Percentiles rank a stretch among this genome's conserved stretches.
phyloP scores from a whole-genome alignment of 2,888 invertebrate genomes.

The Tetramorium bicarinatum region DNA sequence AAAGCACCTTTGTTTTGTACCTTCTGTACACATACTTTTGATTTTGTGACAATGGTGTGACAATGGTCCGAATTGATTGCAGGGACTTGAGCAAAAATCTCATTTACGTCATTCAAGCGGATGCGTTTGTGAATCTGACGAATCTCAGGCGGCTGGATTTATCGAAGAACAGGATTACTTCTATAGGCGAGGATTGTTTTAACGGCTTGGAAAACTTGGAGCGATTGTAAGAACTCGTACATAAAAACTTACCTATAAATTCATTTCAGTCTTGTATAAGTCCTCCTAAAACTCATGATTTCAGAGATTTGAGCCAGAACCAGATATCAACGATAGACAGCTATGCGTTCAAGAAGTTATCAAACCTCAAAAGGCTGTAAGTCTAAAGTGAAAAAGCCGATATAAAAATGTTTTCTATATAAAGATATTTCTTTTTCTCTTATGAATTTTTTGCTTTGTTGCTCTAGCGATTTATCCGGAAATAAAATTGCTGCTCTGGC shows the following conservation, averaged over 20 bases:
- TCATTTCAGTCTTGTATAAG: conserved; percentile 29
- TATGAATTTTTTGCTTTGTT: conserved; percentile 70
- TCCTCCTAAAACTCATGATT: conserved; percentile 63
- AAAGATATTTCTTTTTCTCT: conserved; percentile 63
- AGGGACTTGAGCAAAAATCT: conserved; percentile 90
- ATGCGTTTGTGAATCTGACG: conserved; percentile 82
- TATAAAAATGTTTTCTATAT: conserved; percentile 36
- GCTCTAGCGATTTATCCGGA: conserved; percentile 83
- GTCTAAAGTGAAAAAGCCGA: conserved; percentile 68
- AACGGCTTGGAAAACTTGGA: conserved; percentile 90
- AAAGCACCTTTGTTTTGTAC: conserved; percentile 84
- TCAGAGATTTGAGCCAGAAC: conserved; percentile 94
- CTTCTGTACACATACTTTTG: background rate
- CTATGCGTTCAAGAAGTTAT: conserved; percentile 92
- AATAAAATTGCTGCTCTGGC: conserved; percentile 83
- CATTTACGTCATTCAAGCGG: conserved; percentile 87
- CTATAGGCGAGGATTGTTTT: conserved; percentile 91
- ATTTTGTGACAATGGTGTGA: background rate
- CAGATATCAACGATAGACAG: conserved; percentile 91
- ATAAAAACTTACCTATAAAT: conserved; percentile 13
- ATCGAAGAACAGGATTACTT: conserved; percentile 90
- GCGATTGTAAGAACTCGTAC: conserved; percentile 89
- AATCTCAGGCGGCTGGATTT: conserved; percentile 89
- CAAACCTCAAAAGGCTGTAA: conserved; percentile 90
- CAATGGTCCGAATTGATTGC: conserved; percentile 79